Evolutionary conservation across 1,140 invertebrate species (phyloP), one percentile per base, ranked within the genome.

Genomic region (Probaryconus sp.): DNA sequence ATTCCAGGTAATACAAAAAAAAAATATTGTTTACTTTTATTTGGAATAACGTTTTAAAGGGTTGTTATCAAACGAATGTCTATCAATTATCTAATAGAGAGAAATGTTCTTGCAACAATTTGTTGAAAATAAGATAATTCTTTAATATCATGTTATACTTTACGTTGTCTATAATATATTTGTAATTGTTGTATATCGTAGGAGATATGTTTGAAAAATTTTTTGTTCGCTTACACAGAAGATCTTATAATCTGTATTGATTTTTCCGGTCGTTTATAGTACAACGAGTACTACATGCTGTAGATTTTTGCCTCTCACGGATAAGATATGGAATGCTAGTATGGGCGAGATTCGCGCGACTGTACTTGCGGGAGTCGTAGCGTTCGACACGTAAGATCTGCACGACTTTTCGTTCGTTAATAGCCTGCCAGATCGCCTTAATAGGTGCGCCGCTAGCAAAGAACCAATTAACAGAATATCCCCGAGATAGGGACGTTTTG

Each of bases 401-500:
- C 67, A 76, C 65, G 63, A 79, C 64, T 81, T 79, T 77, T 75
- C 76, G 75, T 77, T 78, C 75, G 69, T 79, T 79, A 73, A 81
- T 75, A 71, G 51, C 63, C 42, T 67, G 67, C 55, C 55, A 55
- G 74, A 55, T 71, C 65, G 79, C 79, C 78, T 71, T 71, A 71
- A 81, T 78, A 74, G 78, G 72, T 69, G 78, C 63, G 64, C 61
- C 69, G 72, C 63, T 38, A 63, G 70, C 79, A 79, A 81, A 78
- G 72, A 81, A 82, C 80, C 81, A 81, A 83, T 83, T 83, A 82
- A 81, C 69, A 78, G 68, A 70, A 79, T 79, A 80, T 67, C 69
- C 45, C 35, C 42, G 48, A 80, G 77, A 76, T 78, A 77, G 70
- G 50, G 60, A 79, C 72, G 64, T 78, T 78, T 78, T 56, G 58